Evolutionary conservation across 53 echinoderm and acorn worm genomes (phyloP).

Genomic region (Holothuria scabra): DNA sequence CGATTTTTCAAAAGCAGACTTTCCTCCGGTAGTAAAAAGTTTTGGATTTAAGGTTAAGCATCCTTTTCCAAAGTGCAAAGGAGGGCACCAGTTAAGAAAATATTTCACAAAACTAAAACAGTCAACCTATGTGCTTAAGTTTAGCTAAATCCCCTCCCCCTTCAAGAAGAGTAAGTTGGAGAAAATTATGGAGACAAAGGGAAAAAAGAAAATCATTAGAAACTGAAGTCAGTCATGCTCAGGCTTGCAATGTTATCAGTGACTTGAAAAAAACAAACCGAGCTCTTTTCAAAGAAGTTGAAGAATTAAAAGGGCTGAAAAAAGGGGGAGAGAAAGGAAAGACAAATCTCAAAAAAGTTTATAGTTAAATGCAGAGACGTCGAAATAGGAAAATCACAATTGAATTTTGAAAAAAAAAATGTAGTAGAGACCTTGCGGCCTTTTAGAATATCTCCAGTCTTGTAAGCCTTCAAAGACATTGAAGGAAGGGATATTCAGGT

Average conservation of each 20-base stretch:
- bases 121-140: neutral
- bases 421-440: neutral
- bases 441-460: conserved; percentile 8
- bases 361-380: neutral
- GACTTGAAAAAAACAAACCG: neutral
- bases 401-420: conserved; percentile 8
- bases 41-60: conserved; percentile 1
- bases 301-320: neutral
- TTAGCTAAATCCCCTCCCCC: neutral
- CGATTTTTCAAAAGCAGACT: neutral
- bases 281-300: neutral
- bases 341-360: neutral
- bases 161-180: neutral
- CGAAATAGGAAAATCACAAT: neutral
- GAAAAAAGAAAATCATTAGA: conserved; percentile 2
- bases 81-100: neutral
- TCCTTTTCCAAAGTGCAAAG: neutral
- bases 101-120: neutral
- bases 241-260: neutral
- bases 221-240: neutral
- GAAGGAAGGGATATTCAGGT: neutral
- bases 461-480: neutral
- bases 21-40: conserved; percentile 2
- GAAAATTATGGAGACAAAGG: neutral
- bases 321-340: neutral